Evolutionary conservation across 2,797 vertebrate species (phyloP), one percentile per base, ranked within the genome.

Genomic region (Syndactyla subalaris): DNA sequence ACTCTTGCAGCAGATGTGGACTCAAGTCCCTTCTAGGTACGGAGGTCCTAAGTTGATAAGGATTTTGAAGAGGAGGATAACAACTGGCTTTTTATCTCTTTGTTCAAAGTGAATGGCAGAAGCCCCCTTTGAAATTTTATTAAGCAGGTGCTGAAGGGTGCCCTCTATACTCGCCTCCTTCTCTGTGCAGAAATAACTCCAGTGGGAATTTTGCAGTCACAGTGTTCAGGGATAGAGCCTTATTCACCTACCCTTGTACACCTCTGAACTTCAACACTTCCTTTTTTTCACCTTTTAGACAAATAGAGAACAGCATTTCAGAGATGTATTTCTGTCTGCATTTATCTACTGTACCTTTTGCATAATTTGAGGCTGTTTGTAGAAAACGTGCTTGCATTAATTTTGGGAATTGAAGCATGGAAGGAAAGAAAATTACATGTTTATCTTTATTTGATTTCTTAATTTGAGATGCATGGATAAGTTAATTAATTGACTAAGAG

Each of bases 401-500:
- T 85, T 88, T n/a, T 41, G 79, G 83, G 91, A 95, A 91, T 23
- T 88, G 91, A 96, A 88, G 85, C 89, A 70, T 94, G 88, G 83
- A 89, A 86, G 34, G 48, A 79, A 92, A 91, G 93, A 96, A 96
- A 96, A 97, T 95, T 93, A 65, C 73, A 76, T 91, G 88, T 89
- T 96, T 96, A 91, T 95, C 82, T 94, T 96, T 91, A 92, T 93
- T 96, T 95, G 93, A 94, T 96, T 95, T 93, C 85, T 96, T 96
- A 95, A 94, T 96, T 96, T 95, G 73, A 86, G 71, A 86, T 89
- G 79, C 23, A 48, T 20, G 27, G 73, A 43, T 92, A 93, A 94
- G 43, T 94, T 96, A 95, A 91, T 96, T 95, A 97, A 95, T 94
- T 89, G 91, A 95, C 76, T 93, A 84, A 76, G 63, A 85, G 67